Conservation (phyloP, 2,888 invertebrate genomes). For the Ligdia adustata region DNA sequence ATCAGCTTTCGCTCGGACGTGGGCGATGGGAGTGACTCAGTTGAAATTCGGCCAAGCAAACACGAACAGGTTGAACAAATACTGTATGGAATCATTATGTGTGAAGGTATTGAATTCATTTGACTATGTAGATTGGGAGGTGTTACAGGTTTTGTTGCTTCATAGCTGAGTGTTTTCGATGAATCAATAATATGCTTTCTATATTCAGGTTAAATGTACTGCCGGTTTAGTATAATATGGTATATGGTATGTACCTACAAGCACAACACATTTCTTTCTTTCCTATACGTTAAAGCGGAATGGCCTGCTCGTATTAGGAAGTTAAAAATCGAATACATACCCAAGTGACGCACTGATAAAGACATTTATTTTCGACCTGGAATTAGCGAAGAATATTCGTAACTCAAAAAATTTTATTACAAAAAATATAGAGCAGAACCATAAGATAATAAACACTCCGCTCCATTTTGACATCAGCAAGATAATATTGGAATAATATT, state of each 20-base stretch:
- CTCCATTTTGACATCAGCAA: background rate
- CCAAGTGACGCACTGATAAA: too few species aligned
- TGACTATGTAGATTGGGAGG: conserved; percentile 21
- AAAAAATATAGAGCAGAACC: background rate
- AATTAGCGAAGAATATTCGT: too few species aligned
- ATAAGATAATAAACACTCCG: background rate
- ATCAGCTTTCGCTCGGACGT: conserved; percentile 49
- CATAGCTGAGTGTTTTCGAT: conserved; percentile 11
- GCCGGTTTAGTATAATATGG: background rate
- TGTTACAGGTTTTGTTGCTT: conserved; percentile 33
- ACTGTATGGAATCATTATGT: conserved; percentile 42
- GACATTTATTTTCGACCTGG: too few species aligned
- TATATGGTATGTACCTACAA: too few species aligned
- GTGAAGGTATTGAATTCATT: conserved; percentile 23
- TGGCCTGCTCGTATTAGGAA: too few species aligned
- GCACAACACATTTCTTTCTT: too few species aligned
- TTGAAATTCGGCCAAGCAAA: conserved; percentile 64
- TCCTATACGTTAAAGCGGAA: too few species aligned
- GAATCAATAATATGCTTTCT: conserved; percentile 2
- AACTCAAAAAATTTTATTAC: too few species aligned
- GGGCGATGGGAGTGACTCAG: conserved; percentile 43
- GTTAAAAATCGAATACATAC: too few species aligned
- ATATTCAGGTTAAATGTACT: conserved; percentile 14
- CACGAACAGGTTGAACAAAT: conserved; percentile 73
- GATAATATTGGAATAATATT: background rate